Evolutionary conservation across 2,797 vertebrate species (phyloP).

Genomic region (Sibirionetta formosa): DNA sequence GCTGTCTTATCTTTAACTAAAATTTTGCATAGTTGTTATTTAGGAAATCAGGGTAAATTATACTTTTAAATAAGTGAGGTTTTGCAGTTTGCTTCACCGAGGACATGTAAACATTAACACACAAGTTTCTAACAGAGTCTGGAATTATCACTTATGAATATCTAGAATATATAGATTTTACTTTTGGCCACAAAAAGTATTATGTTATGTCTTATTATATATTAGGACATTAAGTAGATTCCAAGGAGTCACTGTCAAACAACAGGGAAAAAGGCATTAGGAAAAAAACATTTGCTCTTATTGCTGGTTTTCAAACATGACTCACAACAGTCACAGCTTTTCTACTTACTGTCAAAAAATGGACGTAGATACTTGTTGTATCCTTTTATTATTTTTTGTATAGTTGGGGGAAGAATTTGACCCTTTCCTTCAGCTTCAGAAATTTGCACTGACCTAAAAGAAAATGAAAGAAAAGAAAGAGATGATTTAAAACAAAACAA

Average conservation of each 20-base stretch:
- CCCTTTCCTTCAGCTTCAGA: constrained; percentile 80
- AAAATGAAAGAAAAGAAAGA: neutral
- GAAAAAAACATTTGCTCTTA: neutral
- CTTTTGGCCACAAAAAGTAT: constrained; percentile 6
- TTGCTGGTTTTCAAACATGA: neutral
- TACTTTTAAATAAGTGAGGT: neutral
- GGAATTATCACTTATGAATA: neutral
- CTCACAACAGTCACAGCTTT: neutral
- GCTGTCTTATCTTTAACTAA: neutral
- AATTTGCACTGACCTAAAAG: constrained; percentile 32
- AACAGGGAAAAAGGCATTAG: neutral
- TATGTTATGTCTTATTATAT: neutral
- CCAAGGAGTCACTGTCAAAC: neutral
- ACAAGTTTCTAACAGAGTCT: neutral
- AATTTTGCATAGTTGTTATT: neutral
- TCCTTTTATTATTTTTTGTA: constrained; percentile 94
- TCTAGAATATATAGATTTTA: neutral
- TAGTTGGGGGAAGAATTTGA: constrained; percentile 92
- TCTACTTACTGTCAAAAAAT: constrained; percentile 92
- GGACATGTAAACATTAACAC: neutral
- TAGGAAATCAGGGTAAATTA: neutral
- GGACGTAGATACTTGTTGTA: constrained; percentile 96
- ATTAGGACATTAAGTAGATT: neutral
- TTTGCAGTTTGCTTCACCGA: neutral
- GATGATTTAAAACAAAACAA: neutral